Evolutionary conservation across 2,888 invertebrate species (phyloP), one percentile per base, ranked within the genome.

Genomic region (Tromatobia lineatoria): DNA sequence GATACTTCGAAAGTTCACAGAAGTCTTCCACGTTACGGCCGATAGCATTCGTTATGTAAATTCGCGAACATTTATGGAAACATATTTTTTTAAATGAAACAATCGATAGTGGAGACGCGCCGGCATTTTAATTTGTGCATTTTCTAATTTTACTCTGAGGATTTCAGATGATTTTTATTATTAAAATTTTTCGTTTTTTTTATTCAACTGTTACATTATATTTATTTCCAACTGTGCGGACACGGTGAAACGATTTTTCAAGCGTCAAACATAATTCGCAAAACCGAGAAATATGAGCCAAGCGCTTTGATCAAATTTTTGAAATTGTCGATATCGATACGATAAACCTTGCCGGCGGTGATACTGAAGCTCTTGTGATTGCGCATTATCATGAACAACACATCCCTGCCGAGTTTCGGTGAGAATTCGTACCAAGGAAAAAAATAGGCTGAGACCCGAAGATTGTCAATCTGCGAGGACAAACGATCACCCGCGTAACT

Each of bases 401-500:
- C 34, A 13, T 88, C 77, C 38, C 71, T 79, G 25, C 74, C 82
- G 15, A 82, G 42, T 23, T 8, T 64, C 15, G 83, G 67, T n/a
- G 85, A 61, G 61, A 83, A 75, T 18, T 84, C 64, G 57, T 82
- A 81, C 88, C 88, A 88, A 2, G 67, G 67, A 42, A 69, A 59
- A 23, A 74, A 81, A 54, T 87, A 88, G 15, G 83, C 79, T 0
- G 87, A 83, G 13, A 77, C 54, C 11, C 64, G 57, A 29, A 87
- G 67, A 57, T 77, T 75, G 0, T 57, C 67, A 4, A 83, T 79
- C 54, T 81, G 74, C 42, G 80, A 81, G 11, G 86, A 81, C 18
- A 88, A 73, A 61, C 85, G 71, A 59, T 87, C 87, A 0, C 87
- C 88, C 11, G 86, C 88, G 23, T 84, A 88, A 54, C 83, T 75